These are phyloP conservation scores for Ameiurus melas DNA, from an alignment of 2,113 vertebrate species.

Conservation along the genomic window DNA sequence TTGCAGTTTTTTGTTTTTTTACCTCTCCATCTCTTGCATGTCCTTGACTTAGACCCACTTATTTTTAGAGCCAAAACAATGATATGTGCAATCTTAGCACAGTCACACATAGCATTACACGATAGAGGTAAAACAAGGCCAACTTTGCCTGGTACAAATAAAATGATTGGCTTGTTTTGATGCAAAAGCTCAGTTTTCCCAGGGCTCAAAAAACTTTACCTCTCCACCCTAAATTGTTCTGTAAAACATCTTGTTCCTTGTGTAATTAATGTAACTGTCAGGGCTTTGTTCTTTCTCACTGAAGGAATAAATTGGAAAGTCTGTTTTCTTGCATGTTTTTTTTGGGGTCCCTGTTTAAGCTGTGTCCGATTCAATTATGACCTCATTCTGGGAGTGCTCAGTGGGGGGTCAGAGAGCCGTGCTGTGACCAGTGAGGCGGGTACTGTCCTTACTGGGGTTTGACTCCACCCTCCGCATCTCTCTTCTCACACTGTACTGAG, in stretches of 20 bases:
- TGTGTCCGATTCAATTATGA: conserved; percentile 76
- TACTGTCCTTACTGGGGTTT: conserved; percentile 63
- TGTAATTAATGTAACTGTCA: conserved; percentile 80
- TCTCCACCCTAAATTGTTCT: conserved; percentile 68
- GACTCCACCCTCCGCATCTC: conserved; percentile 59
- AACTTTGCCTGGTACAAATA: conserved; percentile 21
- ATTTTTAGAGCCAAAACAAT: conserved; percentile 47
- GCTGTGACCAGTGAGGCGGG: conserved; percentile 65
- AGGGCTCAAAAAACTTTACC: conserved; percentile 70
- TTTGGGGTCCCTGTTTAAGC: conserved; percentile 61
- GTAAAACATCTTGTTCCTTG: conserved; percentile 67
- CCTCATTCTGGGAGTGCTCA: conserved; percentile 68
- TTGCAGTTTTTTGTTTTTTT: conserved; percentile 57
- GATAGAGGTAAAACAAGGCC: conserved; percentile 38
- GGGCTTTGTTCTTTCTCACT: conserved; percentile 77
- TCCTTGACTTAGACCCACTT: conserved; percentile 42
- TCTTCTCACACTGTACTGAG: conserved; percentile 53
- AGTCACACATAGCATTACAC: neutral
- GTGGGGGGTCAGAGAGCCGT: conserved; percentile 59
- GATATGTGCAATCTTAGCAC: conserved; percentile 54
- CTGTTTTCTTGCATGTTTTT: conserved; percentile 60
- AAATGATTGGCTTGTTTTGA: conserved; percentile 66
- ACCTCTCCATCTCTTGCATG: conserved; percentile 43
- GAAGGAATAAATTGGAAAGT: conserved; percentile 74
- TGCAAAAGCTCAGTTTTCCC: conserved; percentile 64